phyloP scores from a whole-genome alignment of 2,113 vertebrate species.

The Chrysemys picta region DNA sequence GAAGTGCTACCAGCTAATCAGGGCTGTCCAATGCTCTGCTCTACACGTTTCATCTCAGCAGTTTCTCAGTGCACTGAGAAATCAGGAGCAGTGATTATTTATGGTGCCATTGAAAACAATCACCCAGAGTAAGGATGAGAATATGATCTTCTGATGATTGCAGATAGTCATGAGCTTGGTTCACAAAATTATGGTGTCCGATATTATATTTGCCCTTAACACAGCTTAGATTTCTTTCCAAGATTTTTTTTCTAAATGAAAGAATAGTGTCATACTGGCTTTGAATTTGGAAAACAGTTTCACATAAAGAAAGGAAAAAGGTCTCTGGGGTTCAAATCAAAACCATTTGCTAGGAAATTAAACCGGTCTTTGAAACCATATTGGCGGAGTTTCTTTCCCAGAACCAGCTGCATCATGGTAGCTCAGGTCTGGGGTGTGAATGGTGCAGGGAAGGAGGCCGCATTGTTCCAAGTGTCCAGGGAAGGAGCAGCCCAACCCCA shows the following conservation, averaged over 20 bases:
- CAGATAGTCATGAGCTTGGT: neutral
- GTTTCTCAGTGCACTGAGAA: neutral
- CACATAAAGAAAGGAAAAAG: neutral
- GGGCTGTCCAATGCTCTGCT: neutral
- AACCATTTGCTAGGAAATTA: neutral
- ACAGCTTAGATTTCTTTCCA: neutral
- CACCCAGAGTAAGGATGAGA: neutral
- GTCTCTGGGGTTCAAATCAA: neutral
- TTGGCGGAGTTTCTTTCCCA: neutral
- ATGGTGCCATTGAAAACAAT: neutral
- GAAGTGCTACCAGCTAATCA: neutral
- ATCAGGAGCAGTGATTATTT: neutral
- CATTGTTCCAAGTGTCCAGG: neutral
- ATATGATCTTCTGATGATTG: neutral
- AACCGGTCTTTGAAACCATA: neutral
- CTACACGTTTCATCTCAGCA: neutral
- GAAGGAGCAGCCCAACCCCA: too few relatives aligned
- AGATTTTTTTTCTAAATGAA: neutral
- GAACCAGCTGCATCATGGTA: neutral
- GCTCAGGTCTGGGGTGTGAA: neutral
- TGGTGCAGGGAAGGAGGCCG: neutral
- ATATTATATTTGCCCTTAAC: neutral
- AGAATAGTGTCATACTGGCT: neutral
- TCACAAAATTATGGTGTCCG: neutral
- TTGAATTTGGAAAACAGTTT: neutral